Percentiles rank a stretch among this genome's conserved stretches.
Evolutionary conservation across 2,797 vertebrate species (phyloP).

Genomic region (Decapterus maruadsi): DNA sequence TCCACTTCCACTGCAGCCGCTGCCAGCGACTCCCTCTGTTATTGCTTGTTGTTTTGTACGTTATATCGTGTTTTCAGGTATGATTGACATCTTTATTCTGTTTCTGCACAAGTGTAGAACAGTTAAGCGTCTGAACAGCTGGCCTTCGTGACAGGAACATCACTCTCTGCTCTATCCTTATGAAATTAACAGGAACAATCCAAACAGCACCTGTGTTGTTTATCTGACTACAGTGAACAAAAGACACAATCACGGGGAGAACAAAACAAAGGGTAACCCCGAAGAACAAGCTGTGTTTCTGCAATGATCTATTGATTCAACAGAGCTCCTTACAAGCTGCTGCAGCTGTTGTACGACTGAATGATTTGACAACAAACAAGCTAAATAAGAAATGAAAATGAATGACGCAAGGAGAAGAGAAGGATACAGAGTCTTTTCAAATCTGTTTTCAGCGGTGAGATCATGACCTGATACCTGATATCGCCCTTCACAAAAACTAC

Average conservation of each 20-base stretch:
- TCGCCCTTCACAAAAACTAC: background rate
- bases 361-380: background rate
- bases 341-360: background rate
- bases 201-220: background rate
- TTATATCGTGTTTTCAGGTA: no score
- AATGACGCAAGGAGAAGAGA: background rate
- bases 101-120: slow-evolving; percentile 3
- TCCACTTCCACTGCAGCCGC: slow-evolving; percentile 1
- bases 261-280: background rate
- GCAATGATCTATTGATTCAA: background rate
- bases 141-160: background rate
- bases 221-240: background rate
- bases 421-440: background rate
- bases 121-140: slow-evolving; percentile 6
- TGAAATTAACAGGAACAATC: background rate
- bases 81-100: slow-evolving; percentile 12
- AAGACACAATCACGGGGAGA: background rate
- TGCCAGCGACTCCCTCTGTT: background rate
- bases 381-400: background rate
- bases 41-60: background rate
- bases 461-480: background rate
- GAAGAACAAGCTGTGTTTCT: background rate
- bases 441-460: background rate
- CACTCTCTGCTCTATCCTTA: background rate
- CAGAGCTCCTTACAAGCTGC: background rate